Conservation (phyloP, 2,888 invertebrate species). For the Formica aserva region DNA sequence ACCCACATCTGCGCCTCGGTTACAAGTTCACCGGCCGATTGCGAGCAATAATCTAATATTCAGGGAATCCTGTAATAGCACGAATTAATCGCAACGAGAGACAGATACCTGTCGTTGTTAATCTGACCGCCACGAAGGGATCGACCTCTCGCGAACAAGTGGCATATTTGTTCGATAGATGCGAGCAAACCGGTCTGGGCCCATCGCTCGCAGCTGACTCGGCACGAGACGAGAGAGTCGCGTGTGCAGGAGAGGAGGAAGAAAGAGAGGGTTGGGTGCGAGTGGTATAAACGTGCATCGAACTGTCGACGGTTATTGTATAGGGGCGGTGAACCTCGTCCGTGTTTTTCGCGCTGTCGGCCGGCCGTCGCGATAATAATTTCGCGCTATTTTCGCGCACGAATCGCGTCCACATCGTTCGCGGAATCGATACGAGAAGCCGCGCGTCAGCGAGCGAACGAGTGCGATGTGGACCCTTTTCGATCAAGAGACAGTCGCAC, state of each 20-base stretch:
- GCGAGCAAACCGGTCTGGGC: neutral
- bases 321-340: constrained; percentile 65
- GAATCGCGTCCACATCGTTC: neutral
- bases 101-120: neutral
- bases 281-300: constrained; percentile 58
- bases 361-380: neutral
- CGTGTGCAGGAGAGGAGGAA: constrained; percentile 2
- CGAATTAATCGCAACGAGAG: too few species aligned
- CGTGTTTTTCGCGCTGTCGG: constrained; percentile 38
- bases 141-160: neutral
- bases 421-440: neutral
- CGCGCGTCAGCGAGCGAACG: neutral
- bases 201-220: constrained; percentile 41
- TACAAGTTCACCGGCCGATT: too few species aligned
- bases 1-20: too few species aligned
- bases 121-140: neutral
- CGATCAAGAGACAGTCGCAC: neutral
- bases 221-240: neutral
- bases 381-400: constrained; percentile 3
- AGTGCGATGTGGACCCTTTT: neutral
- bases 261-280: constrained; percentile 34
- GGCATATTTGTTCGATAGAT: constrained; percentile 15
- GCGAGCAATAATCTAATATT: too few species aligned
- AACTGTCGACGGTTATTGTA: constrained; percentile 61
- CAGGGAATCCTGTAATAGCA: too few species aligned